These are phyloP conservation scores for Salvelinus fontinalis DNA, from an alignment of 2,113 vertebrate species.

Conservation along the genomic window DNA sequence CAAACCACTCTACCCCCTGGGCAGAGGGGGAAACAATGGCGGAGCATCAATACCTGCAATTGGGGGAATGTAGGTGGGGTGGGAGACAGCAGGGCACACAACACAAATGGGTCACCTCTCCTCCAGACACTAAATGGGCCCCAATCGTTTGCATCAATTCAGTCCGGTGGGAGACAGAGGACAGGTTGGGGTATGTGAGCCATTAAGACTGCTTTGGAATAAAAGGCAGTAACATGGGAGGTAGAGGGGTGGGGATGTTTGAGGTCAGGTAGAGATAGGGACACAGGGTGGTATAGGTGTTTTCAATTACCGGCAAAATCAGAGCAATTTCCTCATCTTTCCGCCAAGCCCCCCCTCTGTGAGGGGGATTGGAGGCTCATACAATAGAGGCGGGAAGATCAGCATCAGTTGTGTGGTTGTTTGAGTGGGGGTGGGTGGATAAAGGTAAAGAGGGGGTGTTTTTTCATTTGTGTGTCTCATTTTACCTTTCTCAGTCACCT, in stretches of 20 bases:
- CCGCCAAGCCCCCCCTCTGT: constrained; percentile 65
- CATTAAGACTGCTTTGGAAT: constrained; percentile 57
- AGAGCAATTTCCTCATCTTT: constrained; percentile 75
- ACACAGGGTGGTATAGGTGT: constrained; percentile 58
- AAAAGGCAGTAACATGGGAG: constrained; percentile 41
- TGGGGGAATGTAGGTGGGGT: constrained; percentile 57
- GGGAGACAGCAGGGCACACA: constrained; percentile 44
- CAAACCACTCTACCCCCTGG: constrained; percentile 41
- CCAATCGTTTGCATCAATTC: constrained; percentile 74
- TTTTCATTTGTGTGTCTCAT: constrained; percentile 54
- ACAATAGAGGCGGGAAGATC: constrained; percentile 61
- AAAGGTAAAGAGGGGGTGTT: constrained; percentile 29
- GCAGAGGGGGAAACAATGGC: constrained; percentile 67
- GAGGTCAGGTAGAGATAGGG: constrained; percentile 52
- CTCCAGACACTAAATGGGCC: constrained; percentile 65
- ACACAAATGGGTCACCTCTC: constrained; percentile 63
- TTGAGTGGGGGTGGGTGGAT: constrained; percentile 42
- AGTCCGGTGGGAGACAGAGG: constrained; percentile 65
- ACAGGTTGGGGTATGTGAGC: constrained; percentile 54
- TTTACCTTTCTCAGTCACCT: constrained; percentile 67
- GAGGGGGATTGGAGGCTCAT: constrained; percentile 71
- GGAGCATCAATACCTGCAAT: constrained; percentile 77
- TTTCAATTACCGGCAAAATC: constrained; percentile 77
- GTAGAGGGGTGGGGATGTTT: constrained; percentile 47
- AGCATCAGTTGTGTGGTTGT: constrained; percentile 54